Conservation (phyloP, 2,888 invertebrate genomes). For the Acleris sparsana region DNA sequence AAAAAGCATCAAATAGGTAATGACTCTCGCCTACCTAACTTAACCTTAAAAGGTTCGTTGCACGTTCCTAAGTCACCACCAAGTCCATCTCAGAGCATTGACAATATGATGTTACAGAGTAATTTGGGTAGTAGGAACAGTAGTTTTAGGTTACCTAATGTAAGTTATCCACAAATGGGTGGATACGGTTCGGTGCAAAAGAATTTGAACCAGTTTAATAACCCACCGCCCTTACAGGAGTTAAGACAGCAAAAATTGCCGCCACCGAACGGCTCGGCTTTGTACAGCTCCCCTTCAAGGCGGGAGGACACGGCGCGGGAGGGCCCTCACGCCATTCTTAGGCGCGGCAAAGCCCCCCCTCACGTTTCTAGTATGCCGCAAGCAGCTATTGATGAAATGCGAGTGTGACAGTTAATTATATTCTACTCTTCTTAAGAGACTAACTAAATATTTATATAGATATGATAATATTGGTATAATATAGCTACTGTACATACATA, state of each 20-base stretch:
- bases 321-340: constrained; percentile 72
- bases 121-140: constrained; percentile 81
- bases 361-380: constrained; percentile 87
- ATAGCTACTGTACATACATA: constrained; percentile 44
- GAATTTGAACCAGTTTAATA: constrained; percentile 82
- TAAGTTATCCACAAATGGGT: constrained; percentile 72
- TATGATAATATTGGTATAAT: constrained; percentile 65
- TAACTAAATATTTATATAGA: constrained; percentile 51
- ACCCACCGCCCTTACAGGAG: constrained; percentile 78
- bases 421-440: constrained; percentile 60
- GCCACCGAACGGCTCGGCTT: constrained; percentile 84
- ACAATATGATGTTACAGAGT: constrained; percentile 77
- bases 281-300: constrained; percentile 65
- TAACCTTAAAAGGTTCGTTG: constrained; percentile 83
- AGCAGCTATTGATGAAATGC: constrained; percentile 94
- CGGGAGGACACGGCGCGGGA: constrained; percentile 54
- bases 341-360: constrained; percentile 71
- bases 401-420: constrained; percentile 88
- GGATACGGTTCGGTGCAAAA: constrained; percentile 84
- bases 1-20: constrained; percentile 77
- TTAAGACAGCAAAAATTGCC: constrained; percentile 83
- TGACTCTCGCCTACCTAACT: constrained; percentile 79
- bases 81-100: constrained; percentile 85
- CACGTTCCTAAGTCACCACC: constrained; percentile 85
- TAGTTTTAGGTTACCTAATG: constrained; percentile 76